Base-by-base conservation (phyloP, 2,888 invertebrate species). In the Caenorhabditis sp. region DNA sequence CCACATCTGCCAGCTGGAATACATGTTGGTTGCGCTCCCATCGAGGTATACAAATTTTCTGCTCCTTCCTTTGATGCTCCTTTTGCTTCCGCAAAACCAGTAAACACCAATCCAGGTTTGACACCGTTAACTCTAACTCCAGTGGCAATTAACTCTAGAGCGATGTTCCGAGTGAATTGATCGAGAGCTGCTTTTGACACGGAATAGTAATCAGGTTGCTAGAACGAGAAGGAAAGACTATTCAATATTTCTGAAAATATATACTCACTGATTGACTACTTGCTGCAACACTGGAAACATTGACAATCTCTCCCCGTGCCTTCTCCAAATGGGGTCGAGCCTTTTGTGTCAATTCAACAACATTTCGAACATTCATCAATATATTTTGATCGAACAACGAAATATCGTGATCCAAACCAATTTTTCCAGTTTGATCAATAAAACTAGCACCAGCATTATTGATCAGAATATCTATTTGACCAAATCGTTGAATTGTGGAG, bases 101-200 rank as follows among this genome's bases (percentile, higher is more conserved):
- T 65, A 1, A 20, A n/a, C 8, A 71, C 63, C 3, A 8, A 27
- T 50, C 65, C 71, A 4, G 66, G 67, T 8, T 60, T 71, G 1
- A 71, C 71, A 0, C 67, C 54, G 43, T 71, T 71, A 3, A 71
- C 67, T 14, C 71, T 38, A 14, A 71, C 63, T 20, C 71, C 71
- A 23, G 59, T 58, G 4, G 14, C 21, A 23, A 71, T 71, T 10
- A 71, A 27, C 10, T 63, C 67, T 10, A 71, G 63, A 1, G 71
- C 67, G 0, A 59, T 27, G 36, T 59, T 60, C 59, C 58, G 53
- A 4, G 71, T 71, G 53, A 71, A 71, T 31, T 67, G 67, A 43
- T 71, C 63, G 1, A 71, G 53, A 0, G 67, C 67, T 0, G 71
- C 59, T 58, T 71, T 71, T 2, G 71, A 63, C 67, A 71, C 67